Evolutionary conservation across 2,888 invertebrate genomes (phyloP).

Genomic region (Apodemia zela): DNA sequence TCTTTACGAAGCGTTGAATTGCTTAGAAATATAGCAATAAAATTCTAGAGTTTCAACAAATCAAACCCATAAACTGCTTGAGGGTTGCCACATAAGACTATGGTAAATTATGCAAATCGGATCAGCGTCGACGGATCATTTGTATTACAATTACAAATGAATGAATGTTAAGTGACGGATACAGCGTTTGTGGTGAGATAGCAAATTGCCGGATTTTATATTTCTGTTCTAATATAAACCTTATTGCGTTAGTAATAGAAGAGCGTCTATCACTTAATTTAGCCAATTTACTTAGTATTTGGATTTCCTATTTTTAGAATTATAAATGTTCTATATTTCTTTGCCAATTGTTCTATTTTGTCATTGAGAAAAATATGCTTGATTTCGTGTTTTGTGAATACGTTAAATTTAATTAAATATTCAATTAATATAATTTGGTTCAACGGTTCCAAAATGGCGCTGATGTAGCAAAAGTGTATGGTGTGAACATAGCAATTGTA

Average conservation of each 20-base stretch:
- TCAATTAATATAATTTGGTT: too few relatives aligned
- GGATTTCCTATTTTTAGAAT: not conserved
- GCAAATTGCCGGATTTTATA: slow-evolving; percentile 16
- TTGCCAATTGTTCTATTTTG: not conserved
- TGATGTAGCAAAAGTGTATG: too few relatives aligned
- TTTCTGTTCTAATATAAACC: slow-evolving; percentile 13
- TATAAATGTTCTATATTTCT: slow-evolving; percentile 4
- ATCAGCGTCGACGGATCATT: slow-evolving; percentile 28
- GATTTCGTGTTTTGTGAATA: too few relatives aligned
- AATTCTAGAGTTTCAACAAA: not conserved
- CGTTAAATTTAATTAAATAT: too few relatives aligned
- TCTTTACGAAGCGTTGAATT: not conserved
- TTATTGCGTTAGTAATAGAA: not conserved
- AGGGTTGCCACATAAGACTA: slow-evolving; percentile 16
- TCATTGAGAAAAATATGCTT: not conserved
- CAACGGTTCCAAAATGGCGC: too few relatives aligned
- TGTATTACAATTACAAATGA: slow-evolving; percentile 35
- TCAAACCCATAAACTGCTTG: slow-evolving; percentile 3
- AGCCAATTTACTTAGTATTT: not conserved
- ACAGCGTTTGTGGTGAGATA: slow-evolving; percentile 27
- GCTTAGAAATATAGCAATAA: not conserved
- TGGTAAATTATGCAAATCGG: slow-evolving; percentile 31
- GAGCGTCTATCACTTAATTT: not conserved
- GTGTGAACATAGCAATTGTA: too few relatives aligned
- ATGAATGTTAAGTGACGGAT: slow-evolving; percentile 31